Evolutionary conservation across 2,797 vertebrate species (phyloP).

Genomic region (Chloroceryle amazona): DNA sequence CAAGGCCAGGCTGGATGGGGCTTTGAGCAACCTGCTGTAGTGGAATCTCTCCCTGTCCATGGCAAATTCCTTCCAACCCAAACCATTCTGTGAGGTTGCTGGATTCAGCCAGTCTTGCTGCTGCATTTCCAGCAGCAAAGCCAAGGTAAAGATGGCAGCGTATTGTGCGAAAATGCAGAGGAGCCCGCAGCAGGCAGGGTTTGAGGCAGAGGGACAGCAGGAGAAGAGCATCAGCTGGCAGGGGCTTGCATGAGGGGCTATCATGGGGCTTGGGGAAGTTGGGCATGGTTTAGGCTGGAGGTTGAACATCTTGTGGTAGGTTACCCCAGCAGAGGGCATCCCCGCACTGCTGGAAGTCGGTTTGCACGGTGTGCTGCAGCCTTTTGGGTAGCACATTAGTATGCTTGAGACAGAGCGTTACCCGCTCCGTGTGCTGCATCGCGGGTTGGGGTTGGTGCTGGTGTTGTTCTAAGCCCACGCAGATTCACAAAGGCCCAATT

Average conservation of each 20-base stretch:
- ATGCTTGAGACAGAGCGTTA: neutral
- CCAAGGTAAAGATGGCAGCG: neutral
- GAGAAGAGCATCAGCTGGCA: rapidly evolving
- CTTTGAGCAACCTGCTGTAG: neutral
- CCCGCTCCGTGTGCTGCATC: too few species aligned
- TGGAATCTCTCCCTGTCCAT: neutral
- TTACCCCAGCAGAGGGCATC: constrained; percentile 69
- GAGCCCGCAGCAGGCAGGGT: neutral
- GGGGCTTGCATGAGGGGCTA: neutral
- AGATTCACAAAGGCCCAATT: constrained; percentile 5
- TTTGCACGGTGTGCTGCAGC: neutral
- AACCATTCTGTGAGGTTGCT: neutral
- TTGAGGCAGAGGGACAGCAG: neutral
- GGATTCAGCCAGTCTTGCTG: neutral
- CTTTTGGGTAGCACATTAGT: neutral
- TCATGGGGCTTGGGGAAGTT: rapidly evolving
- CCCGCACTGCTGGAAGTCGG: neutral
- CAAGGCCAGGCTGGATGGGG: neutral
- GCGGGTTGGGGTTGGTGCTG: too few species aligned
- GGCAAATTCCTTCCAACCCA: neutral
- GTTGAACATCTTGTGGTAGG: rapidly evolving
- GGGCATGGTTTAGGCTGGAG: neutral
- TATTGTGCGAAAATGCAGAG: rapidly evolving
- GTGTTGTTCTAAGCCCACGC: neutral
- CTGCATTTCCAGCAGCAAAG: neutral